Evolutionary conservation across 2,113 vertebrate species (phyloP).

Genomic region (Macquaria australasica): DNA sequence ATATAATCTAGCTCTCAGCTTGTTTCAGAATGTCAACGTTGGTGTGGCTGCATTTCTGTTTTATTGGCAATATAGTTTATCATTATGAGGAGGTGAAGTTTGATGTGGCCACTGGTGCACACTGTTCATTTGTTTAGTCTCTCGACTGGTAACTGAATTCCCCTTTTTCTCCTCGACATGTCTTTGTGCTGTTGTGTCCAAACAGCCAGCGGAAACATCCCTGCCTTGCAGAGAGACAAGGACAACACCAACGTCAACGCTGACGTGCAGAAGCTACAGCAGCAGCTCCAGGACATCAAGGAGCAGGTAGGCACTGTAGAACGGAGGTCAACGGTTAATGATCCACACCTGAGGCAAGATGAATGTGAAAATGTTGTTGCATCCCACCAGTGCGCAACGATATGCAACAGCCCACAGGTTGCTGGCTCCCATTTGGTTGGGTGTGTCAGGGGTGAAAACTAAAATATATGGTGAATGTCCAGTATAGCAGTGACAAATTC

Average conservation of each 20-base stretch:
- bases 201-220: conserved; percentile 96
- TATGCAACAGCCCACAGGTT: background rate
- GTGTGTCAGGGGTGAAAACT: background rate
- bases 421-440: background rate
- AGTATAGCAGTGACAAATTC: background rate
- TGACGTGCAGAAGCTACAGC: conserved; percentile 98
- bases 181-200: conserved; percentile 25
- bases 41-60: conserved; percentile 34
- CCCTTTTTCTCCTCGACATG: conserved; percentile 15
- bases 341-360: background rate
- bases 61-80: conserved; percentile 38
- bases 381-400: background rate
- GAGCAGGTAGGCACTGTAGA: conserved; percentile 90
- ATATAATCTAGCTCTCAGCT: background rate
- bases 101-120: conserved; percentile 6
- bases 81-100: conserved; percentile 24
- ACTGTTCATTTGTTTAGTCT: conserved; percentile 21
- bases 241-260: conserved; percentile 99
- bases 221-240: conserved; percentile 96
- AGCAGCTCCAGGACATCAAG: conserved; percentile 99
- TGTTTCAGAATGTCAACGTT: conserved; percentile 4
- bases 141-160: background rate
- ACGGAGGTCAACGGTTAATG: no score
- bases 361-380: background rate
- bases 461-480: background rate